phyloP scores from a whole-genome alignment of 2,113 vertebrate species.

The Megalops atlanticus region DNA sequence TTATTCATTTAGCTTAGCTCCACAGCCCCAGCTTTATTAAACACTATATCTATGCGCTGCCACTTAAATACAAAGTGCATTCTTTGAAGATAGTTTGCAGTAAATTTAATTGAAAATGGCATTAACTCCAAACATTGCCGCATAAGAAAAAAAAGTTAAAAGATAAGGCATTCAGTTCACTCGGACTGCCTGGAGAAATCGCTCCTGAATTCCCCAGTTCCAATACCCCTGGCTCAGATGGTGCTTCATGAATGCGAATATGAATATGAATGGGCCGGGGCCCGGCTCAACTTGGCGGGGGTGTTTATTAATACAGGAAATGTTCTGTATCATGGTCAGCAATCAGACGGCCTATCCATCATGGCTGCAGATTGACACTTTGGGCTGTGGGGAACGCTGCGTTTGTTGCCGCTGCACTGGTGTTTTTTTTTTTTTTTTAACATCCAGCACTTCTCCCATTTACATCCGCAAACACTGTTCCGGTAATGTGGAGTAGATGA shows the following conservation, averaged over 20 bases:
- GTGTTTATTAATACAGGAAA: constrained; percentile 39
- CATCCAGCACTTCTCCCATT: neutral
- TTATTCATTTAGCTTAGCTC: constrained; percentile 1
- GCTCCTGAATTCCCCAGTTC: constrained; percentile 6
- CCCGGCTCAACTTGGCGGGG: constrained; percentile 21
- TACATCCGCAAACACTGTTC: neutral
- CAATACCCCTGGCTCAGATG: constrained; percentile 4
- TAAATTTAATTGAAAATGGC: constrained; percentile 12
- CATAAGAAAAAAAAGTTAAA: neutral
- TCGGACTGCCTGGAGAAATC: constrained; percentile 8
- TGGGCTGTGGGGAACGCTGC: neutral
- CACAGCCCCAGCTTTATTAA: constrained; percentile 8
- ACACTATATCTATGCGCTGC: neutral
- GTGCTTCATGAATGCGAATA: constrained; percentile 41
- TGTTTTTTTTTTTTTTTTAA: neutral
- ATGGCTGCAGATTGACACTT: constrained; percentile 9
- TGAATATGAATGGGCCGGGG: constrained; percentile 41
- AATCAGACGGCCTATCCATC: constrained; percentile 42
- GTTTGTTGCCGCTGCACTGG: neutral
- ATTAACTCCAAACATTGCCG: neutral
- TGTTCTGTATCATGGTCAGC: constrained; percentile 33
- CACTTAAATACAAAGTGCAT: neutral
- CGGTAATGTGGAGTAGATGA: neutral
- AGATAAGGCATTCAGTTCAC: neutral
- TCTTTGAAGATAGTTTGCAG: constrained; percentile 3